Percentiles rank a stretch among this genome's conserved stretches.
Conservation (phyloP, 2,888 invertebrate genomes). For the Oligia strigilis region DNA sequence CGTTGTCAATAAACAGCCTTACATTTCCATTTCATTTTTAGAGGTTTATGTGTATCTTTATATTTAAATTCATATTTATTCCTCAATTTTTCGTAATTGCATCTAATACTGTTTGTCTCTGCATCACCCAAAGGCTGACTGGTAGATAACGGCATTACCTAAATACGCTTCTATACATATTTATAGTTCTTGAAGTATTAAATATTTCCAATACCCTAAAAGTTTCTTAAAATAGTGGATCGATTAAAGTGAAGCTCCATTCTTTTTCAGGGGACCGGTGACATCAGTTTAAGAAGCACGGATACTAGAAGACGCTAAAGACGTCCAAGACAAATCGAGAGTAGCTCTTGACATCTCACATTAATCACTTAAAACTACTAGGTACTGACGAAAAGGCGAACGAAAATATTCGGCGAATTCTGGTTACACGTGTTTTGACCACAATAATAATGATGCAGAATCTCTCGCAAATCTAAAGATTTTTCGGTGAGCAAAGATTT, state of each 20-base stretch:
- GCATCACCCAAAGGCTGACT: background rate
- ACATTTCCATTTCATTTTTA: no score
- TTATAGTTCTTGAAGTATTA: background rate
- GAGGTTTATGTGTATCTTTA: no score
- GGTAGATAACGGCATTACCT: background rate
- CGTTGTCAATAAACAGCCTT: background rate
- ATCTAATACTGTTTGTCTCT: no score
- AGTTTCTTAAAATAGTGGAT: background rate
- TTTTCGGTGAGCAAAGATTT: no score
- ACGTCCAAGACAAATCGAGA: constrained; percentile 64
- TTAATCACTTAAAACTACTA: constrained; percentile 58
- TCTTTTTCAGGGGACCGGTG: constrained; percentile 5
- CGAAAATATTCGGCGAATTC: background rate
- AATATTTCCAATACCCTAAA: background rate
- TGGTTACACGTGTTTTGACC: constrained; percentile 4
- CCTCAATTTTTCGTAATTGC: no score
- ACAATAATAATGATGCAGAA: background rate
- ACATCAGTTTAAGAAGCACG: constrained; percentile 43
- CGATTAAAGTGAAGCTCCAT: constrained; percentile 10
- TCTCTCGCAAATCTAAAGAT: background rate
- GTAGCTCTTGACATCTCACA: constrained; percentile 58
- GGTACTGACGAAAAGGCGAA: background rate
- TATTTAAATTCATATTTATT: no score
- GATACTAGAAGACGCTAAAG: constrained; percentile 55
- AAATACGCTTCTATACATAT: background rate